Evolutionary conservation across 2,797 vertebrate species (phyloP).

Genomic region (Centropyge bicolor): DNA sequence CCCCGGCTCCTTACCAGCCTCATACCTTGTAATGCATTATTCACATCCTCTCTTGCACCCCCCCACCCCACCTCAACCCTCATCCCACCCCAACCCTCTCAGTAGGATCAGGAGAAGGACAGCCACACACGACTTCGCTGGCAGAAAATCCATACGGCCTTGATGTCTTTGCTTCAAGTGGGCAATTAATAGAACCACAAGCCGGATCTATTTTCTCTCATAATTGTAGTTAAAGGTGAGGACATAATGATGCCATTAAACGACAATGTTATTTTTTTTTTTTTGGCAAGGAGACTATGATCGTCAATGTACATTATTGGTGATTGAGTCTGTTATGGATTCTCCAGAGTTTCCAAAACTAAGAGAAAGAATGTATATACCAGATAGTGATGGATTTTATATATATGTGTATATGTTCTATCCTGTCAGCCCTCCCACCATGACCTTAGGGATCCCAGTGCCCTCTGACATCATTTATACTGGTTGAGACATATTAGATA

Average conservation of each 20-base stretch:
- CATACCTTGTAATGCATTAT: constrained; percentile 89
- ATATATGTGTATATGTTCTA: not conserved
- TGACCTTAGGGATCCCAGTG: constrained; percentile 9
- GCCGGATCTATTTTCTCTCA: constrained; percentile 79
- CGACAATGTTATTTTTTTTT: constrained; percentile 64
- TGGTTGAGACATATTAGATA: constrained; percentile 26
- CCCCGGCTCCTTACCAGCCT: constrained; percentile 78
- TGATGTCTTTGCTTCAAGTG: constrained; percentile 86
- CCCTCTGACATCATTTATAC: constrained; percentile 24
- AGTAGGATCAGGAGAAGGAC: constrained; percentile 80
- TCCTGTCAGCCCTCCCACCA: not conserved
- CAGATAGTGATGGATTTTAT: constrained; percentile 1
- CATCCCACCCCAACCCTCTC: constrained; percentile 54
- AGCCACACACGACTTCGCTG: constrained; percentile 80
- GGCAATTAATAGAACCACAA: constrained; percentile 84
- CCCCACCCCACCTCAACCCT: not conserved
- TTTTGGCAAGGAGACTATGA: constrained; percentile 41
- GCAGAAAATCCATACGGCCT: constrained; percentile 87
- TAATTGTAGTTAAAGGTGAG: constrained; percentile 81
- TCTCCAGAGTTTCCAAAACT: not conserved
- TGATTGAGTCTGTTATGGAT: constrained; percentile 23
- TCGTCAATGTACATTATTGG: constrained; percentile 9
- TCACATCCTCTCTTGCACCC: constrained; percentile 76
- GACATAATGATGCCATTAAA: constrained; percentile 78
- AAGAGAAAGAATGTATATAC: not conserved